These are phyloP conservation scores for Apotomis turbidana DNA, from an alignment of 2,888 invertebrate species.

Conservation along the genomic window DNA sequence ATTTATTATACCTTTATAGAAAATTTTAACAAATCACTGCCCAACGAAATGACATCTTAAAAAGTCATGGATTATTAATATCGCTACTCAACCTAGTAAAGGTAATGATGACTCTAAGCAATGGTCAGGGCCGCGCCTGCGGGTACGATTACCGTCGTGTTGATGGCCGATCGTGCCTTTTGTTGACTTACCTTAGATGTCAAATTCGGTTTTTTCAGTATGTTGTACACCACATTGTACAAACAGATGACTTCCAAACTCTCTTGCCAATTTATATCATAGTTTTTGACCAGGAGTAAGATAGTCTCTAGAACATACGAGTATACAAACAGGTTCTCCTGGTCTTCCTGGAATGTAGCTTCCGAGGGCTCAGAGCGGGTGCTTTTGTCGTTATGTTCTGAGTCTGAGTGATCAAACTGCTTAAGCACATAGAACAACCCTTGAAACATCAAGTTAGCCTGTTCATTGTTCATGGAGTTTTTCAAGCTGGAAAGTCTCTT, in stretches of 20 bases:
- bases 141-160: neutral
- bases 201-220: slow-evolving; percentile 68
- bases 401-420: slow-evolving; percentile 70
- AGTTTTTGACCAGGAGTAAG: slow-evolving; percentile 86
- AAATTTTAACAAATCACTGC: too few relatives aligned
- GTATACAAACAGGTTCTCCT: slow-evolving; percentile 77
- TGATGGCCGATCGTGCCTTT: neutral
- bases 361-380: slow-evolving; percentile 53
- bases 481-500: slow-evolving; percentile 84
- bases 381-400: slow-evolving; percentile 47
- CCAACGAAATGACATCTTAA: too few relatives aligned
- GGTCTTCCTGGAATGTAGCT: slow-evolving; percentile 57
- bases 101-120: too few relatives aligned
- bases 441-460: slow-evolving; percentile 86
- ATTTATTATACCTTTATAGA: too few relatives aligned
- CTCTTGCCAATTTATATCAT: slow-evolving; percentile 90
- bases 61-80: too few relatives aligned
- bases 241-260: slow-evolving; percentile 90
- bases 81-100: too few relatives aligned
- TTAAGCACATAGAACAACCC: slow-evolving; percentile 85
- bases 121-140: too few relatives aligned
- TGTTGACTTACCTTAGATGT: slow-evolving; percentile 66
- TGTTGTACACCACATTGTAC: slow-evolving; percentile 68
- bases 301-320: slow-evolving; percentile 87
- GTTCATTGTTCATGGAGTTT: slow-evolving; percentile 83